phyloP scores from a whole-genome alignment of 2,113 vertebrate genomes.

The Boleophthalmus pectinirostris region DNA sequence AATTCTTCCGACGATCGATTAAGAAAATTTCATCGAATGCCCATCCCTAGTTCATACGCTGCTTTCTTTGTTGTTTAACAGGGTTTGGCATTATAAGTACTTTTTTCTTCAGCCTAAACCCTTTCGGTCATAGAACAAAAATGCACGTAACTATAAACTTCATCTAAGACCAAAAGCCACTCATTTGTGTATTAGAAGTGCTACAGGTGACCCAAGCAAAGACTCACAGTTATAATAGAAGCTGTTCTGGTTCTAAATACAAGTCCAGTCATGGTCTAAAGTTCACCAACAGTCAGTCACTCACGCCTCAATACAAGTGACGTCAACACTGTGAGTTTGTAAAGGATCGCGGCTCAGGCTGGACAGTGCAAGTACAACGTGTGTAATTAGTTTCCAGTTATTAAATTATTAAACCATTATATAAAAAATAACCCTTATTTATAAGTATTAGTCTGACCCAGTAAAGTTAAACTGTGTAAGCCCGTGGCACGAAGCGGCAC shows the following conservation, averaged over 20 bases:
- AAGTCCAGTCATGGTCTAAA: neutral
- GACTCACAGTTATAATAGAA: neutral
- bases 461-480: neutral
- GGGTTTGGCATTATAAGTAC: too few relatives aligned
- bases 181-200: neutral
- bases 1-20: too few relatives aligned
- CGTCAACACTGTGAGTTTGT: neutral
- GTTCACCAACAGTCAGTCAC: neutral
- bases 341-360: neutral
- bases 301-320: neutral
- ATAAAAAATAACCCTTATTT: neutral
- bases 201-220: neutral
- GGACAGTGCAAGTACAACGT: neutral
- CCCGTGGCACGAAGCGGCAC: neutral
- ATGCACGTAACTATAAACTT: too few relatives aligned
- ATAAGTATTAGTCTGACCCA: neutral
- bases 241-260: neutral
- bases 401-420: neutral
- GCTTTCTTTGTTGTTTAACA: too few relatives aligned
- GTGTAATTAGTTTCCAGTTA: neutral
- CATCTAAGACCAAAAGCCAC: neutral
- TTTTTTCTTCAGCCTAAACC: too few relatives aligned
- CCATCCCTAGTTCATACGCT: too few relatives aligned
- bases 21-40: too few relatives aligned
- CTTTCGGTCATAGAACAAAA: too few relatives aligned